Base-by-base conservation (phyloP, 2,797 vertebrate genomes). In the Pangasius krempfi region DNA sequence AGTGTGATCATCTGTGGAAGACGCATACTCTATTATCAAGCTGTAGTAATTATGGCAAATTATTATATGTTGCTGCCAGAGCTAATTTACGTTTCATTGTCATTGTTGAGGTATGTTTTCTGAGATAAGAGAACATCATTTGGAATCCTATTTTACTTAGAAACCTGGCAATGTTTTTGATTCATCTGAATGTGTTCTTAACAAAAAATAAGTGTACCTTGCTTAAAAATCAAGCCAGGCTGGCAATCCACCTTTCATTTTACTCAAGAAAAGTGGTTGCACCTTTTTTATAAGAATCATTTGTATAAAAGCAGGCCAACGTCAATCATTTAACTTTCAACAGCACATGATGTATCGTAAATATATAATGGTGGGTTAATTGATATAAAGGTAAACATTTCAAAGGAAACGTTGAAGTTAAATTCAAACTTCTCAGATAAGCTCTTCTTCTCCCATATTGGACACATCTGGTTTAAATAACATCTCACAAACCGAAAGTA, bases 41-140 rank as follows among this genome's bases (percentile, higher is more conserved):
- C 95, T 94, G 94, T 95, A 95, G 95, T 94, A 94, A 94, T 94
- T 47, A 89, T 88, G 75, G 89, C 93, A 93, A 94, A 95, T 96
- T 95, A 95, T 93, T 93, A 94, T 94, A 92, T 93, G 91, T 94
- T 92, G 93, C 93, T 94, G 95, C 95, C 94, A 91, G 73, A 91
- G 87, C 58, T 79, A 79, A 89, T 91, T 90, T 88, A 75, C 47
- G 47, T 90, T 89, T 85, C 68, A 78, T 81, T 85, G 25, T 87
- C 50, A 64, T 60, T 90, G 82, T 84, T 91, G 88, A 76, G 83
- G 84, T 62, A 47, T 60, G 56, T 64, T 72, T 66, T 52, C 81
- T 47, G 87, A 85, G 81, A 64, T 78, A 86, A 76, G 80, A 87
- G 83, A 88, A 86, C 14, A 1, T 78, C 14, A 66, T 88, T 84